A percentile compares a stretch with the other conserved stretches of the same genome.
phyloP scores from a whole-genome alignment of 35 echinoderm and acorn worm species.

The Apostichopus parvimensis region DNA sequence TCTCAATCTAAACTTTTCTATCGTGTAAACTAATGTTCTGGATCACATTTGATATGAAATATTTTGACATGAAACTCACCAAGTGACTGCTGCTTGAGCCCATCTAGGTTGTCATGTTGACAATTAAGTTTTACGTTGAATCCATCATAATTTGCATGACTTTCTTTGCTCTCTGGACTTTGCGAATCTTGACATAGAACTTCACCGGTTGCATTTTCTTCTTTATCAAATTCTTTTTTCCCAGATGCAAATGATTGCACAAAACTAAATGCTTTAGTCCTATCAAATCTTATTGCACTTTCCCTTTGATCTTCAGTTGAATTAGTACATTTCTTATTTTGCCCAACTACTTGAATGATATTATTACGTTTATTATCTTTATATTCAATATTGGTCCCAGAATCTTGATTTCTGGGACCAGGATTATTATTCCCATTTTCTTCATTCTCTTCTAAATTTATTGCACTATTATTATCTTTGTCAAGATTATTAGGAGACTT shows the following conservation, averaged over 20 bases:
- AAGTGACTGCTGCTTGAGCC: not conserved
- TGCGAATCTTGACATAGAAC: conserved; percentile 65
- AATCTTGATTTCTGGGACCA: not conserved
- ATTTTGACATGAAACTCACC: not conserved
- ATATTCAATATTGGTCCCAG: not conserved
- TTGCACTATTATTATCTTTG: not conserved
- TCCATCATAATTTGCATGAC: not conserved
- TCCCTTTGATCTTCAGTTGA: not conserved
- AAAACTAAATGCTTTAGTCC: not conserved
- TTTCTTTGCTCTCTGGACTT: conserved; percentile 35
- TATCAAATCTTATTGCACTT: conserved; percentile 29
- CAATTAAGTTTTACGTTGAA: not conserved
- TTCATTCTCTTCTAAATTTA: not conserved
- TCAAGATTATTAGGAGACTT: not conserved
- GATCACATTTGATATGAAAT: no score
- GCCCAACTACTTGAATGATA: not conserved
- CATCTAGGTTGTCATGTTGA: not conserved
- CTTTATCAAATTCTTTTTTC: no score
- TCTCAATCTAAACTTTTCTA: no score
- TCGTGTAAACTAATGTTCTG: no score
- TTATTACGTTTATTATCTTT: not conserved
- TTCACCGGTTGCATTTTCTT: not conserved
- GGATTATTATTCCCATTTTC: not conserved
- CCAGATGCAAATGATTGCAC: conserved; percentile 12
- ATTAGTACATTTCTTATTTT: conserved; percentile 3